Base-by-base conservation (phyloP, 1,140 invertebrate genomes). In the Drosophila bipectinata region DNA sequence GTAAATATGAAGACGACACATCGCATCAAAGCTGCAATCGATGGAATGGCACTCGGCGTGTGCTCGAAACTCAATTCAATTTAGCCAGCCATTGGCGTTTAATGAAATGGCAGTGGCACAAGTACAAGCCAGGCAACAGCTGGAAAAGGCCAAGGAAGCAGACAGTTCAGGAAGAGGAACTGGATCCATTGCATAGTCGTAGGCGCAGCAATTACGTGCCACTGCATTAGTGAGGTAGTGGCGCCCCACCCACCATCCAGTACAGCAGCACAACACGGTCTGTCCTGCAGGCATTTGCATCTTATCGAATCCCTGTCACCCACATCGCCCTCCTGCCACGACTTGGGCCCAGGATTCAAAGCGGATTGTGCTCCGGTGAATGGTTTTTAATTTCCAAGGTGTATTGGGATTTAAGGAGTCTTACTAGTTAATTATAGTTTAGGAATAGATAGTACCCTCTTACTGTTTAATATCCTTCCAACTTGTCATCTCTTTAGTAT, bases 31-130 rank as follows among this genome's bases (percentile, higher is more conserved):
- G 80, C 76, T 68, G 55, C 3, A 84, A 84, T 88, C 83, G 18
- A 18, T 18, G 18, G 79, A 87, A 82, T 83, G 79, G 63, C 76
- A 79, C 72, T 87, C 77, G 72, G 76, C 69, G 77, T 76, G 79
- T 79, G 77, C 78, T 73, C 75, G 9, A 73, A 82, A 88, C 79
- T 87, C 83, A 87, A 87, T 87, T 88, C 82, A 83, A 87, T 87
- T 88, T 83, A 57, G 67, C 62, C 74, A 57, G 57, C 47, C 68
- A 82, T 71, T 79, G 79, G 71, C 77, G 75, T 79, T 74, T 79
- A 73, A 75, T 63, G 61, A 72, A 74, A 63, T 59, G 77, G 77
- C 67, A 81, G 4, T 21, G 47, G 21, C 21, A 21, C 21, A 39
- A 68, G 24, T 12, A 57, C 18, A 39, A 41, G 60, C 59, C 52